A percentile compares a stretch with the other conserved stretches of the same genome.
These are phyloP conservation scores for Xerus rutilus DNA, from an alignment of 2,797 vertebrate species.

Conservation along the genomic window DNA sequence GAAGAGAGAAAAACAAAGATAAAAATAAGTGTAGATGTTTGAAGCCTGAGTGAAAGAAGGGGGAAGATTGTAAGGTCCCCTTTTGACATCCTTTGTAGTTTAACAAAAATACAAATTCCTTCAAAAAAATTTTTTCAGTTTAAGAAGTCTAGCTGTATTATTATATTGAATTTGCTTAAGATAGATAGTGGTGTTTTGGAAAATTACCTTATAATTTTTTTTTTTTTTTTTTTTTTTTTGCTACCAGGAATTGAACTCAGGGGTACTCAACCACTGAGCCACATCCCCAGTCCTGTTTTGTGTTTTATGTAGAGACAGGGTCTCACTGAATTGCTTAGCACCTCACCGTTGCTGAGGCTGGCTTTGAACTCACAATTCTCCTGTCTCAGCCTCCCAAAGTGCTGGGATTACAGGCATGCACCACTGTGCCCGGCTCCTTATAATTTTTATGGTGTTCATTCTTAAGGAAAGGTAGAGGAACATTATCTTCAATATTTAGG, in stretches of 20 bases:
- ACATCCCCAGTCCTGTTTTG: no score
- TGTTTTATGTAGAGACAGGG: no score
- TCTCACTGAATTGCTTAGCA: no score
- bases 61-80: not conserved
- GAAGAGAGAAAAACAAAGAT: not conserved
- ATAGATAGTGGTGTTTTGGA: not conserved
- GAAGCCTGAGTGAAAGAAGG: not conserved
- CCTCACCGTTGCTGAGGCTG: no score
- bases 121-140: not conserved
- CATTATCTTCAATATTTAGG: not conserved
- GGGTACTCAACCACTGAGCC: no score
- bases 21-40: not conserved
- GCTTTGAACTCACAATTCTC: no score
- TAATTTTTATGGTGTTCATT: not conserved
- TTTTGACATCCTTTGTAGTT: not conserved
- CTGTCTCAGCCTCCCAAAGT: no score
- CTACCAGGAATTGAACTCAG: no score
- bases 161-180: not conserved
- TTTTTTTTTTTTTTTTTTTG: no score
- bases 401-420: no score
- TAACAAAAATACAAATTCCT: slow-evolving; percentile 13
- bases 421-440: not conserved
- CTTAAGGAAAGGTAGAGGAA: not conserved
- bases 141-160: not conserved
- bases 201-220: not conserved